These are phyloP conservation scores for Diplodus sargus DNA, from an alignment of 2,797 vertebrate species.

Conservation along the genomic window DNA sequence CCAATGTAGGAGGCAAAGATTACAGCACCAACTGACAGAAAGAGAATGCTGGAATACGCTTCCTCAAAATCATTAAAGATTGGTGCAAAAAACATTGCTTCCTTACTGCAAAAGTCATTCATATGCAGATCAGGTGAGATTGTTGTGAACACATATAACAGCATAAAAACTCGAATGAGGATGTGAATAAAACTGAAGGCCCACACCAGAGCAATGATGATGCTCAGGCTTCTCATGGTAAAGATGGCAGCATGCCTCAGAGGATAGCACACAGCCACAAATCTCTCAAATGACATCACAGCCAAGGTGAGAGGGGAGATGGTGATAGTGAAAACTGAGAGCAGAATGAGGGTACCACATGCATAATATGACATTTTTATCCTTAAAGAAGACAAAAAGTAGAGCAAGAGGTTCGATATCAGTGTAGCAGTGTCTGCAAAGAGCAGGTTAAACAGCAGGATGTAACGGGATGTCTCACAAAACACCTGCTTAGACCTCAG, in stretches of 20 bases:
- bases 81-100: neutral
- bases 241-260: constrained; percentile 63
- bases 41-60: neutral
- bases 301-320: constrained; percentile 67
- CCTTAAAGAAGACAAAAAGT: neutral
- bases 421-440: constrained; percentile 65
- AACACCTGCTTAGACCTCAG: constrained; percentile 64
- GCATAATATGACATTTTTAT: constrained; percentile 7
- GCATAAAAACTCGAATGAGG: constrained; percentile 20
- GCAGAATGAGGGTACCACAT: constrained; percentile 46
- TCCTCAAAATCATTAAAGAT: constrained; percentile 1
- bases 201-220: constrained; percentile 45
- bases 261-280: constrained; percentile 69
- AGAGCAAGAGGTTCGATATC: constrained; percentile 14
- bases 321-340: neutral
- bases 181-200: constrained; percentile 20
- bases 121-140: neutral
- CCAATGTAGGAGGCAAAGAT: constrained; percentile 43
- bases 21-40: constrained; percentile 11
- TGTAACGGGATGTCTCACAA: constrained; percentile 65
- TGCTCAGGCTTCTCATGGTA: constrained; percentile 53
- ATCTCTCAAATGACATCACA: constrained; percentile 76
- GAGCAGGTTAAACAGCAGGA: constrained; percentile 58
- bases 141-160: constrained; percentile 6
- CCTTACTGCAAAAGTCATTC: constrained; percentile 19